Percentiles rank a stretch among this genome's conserved stretches.
Evolutionary conservation across 1,140 invertebrate species (phyloP).

Genomic region (Ptiloglossa arizonensis): DNA sequence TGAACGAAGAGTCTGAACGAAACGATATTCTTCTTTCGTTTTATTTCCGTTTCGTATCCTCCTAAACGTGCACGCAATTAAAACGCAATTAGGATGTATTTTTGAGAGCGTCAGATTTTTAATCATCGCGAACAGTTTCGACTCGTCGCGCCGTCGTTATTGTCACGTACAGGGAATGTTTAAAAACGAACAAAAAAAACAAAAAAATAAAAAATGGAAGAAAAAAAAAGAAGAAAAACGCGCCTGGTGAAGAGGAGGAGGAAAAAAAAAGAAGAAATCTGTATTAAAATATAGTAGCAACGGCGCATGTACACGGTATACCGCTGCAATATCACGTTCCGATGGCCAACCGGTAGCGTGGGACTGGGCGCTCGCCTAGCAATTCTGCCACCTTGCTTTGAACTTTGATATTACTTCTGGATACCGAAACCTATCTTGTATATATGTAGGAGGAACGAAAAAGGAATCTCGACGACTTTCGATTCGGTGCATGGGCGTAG

Average conservation of each 20-base stretch:
- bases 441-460: neutral
- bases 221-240: too few species aligned
- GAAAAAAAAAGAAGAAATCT: neutral
- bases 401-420: constrained; percentile 54
- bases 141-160: neutral
- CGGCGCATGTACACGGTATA: neutral
- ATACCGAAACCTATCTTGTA: constrained; percentile 28
- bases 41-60: neutral
- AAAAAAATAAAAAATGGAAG: neutral
- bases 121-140: constrained; percentile 27
- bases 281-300: constrained; percentile 37
- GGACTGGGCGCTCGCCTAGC: constrained; percentile 14
- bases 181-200: neutral
- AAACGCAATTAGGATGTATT: constrained; percentile 17
- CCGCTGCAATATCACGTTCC: constrained; percentile 19
- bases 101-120: constrained; percentile 26
- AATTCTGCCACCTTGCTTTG: constrained; percentile 42
- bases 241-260: too few species aligned
- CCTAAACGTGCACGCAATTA: constrained; percentile 35
- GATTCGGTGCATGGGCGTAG: constrained; percentile 1
- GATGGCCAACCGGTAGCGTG: neutral
- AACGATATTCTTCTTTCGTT: neutral
- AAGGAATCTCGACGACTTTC: constrained; percentile 31
- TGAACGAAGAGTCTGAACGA: constrained; percentile 1
- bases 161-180: constrained; percentile 21